These are phyloP conservation scores for Drosophila bunnanda DNA, from an alignment of 2,888 invertebrate genomes.

Conservation along the genomic window DNA sequence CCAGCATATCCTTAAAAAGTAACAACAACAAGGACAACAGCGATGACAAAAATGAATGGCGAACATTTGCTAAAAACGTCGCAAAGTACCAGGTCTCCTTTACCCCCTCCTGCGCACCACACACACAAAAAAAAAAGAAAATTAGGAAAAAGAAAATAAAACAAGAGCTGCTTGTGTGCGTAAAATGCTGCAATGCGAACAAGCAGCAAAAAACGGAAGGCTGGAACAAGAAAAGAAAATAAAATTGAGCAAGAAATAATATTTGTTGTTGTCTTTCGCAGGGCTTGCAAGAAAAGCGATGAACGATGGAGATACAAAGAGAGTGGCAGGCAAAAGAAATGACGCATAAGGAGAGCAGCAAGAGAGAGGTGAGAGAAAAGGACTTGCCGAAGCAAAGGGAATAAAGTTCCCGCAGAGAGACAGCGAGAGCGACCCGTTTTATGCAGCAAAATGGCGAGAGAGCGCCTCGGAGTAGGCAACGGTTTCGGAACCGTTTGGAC, in stretches of 20 bases:
- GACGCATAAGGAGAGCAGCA: constrained; percentile 66
- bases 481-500: background rate
- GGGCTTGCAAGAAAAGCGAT: constrained; percentile 66
- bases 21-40: constrained; percentile 15
- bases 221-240: constrained; percentile 28
- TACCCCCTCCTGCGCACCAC: background rate
- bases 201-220: constrained; percentile 43
- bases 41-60: constrained; percentile 49
- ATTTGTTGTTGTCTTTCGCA: constrained; percentile 45
- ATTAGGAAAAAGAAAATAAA: constrained; percentile 11
- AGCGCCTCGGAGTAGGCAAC: background rate
- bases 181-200: constrained; percentile 79
- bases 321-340: constrained; percentile 61
- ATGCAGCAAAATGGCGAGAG: constrained; percentile 50
- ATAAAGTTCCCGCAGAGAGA: too few species aligned
- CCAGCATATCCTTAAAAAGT: constrained; percentile 32
- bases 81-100: constrained; percentile 38
- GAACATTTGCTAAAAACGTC: constrained; percentile 54
- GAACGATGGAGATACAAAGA: constrained; percentile 22
- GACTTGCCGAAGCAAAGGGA: background rate
- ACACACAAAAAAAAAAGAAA: constrained; percentile 8
- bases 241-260: constrained; percentile 40
- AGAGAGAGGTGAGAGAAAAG: constrained; percentile 12
- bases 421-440: constrained; percentile 31
- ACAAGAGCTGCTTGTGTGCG: constrained; percentile 55